Conservation (phyloP, 2,113 vertebrate genomes). For the Python bivittatus region DNA sequence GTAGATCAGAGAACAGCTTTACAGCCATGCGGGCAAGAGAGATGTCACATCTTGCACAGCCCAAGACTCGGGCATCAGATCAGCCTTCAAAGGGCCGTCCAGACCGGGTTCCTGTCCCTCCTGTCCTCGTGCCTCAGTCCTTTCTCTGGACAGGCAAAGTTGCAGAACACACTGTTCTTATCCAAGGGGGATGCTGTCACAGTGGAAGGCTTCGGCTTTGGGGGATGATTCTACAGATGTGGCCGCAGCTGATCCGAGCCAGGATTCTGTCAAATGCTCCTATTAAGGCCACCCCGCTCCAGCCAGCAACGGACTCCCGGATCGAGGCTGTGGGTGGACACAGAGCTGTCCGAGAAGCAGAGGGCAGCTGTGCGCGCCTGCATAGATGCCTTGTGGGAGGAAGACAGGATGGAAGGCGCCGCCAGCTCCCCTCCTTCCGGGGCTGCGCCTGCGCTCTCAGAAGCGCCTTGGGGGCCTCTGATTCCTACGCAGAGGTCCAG, state of each 20-base stretch:
- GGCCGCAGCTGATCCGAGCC: background rate
- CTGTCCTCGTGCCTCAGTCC: accelerated
- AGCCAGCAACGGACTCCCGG: background rate
- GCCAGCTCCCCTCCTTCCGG: background rate
- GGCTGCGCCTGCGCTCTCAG: background rate
- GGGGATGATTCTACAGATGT: background rate
- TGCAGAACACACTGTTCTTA: too few relatives aligned
- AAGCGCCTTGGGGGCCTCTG: background rate
- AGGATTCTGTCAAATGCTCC: background rate
- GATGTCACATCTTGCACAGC: background rate
- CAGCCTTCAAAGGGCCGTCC: background rate
- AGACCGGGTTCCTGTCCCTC: background rate
- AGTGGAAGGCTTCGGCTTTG: background rate
- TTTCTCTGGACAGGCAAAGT: background rate
- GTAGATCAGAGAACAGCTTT: too few relatives aligned
- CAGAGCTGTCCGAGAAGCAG: background rate
- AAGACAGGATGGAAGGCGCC: background rate
- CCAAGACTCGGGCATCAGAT: background rate
- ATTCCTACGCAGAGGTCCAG: background rate
- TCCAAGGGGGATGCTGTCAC: background rate
- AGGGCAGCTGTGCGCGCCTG: background rate
- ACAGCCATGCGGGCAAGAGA: too few relatives aligned
- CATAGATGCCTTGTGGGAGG: background rate
- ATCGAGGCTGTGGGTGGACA: too few relatives aligned
- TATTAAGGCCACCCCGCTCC: background rate